A percentile compares a stretch with the other conserved stretches of the same genome.
These are phyloP conservation scores for Chascanopsetta lugubris DNA, from an alignment of 2,113 vertebrate species.

Conservation along the genomic window DNA sequence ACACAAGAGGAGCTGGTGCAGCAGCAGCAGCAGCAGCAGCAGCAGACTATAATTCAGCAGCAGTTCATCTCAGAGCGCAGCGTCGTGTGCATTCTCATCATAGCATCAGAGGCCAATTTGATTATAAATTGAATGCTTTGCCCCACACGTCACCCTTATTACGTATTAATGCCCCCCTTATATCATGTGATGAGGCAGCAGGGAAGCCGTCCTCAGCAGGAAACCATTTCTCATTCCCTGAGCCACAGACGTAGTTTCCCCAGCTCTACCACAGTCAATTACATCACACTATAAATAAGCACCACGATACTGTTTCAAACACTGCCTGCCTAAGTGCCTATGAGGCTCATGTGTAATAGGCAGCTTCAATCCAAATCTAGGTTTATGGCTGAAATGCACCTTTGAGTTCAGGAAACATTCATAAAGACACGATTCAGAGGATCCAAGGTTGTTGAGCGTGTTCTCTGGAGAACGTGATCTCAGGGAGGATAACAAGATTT, in stretches of 20 bases:
- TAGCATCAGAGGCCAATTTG: constrained; percentile 29
- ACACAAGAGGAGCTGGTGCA: constrained; percentile 13
- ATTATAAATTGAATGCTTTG: constrained; percentile 47
- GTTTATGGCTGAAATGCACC: constrained; percentile 10
- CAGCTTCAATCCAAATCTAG: constrained; percentile 3
- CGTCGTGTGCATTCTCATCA: constrained; percentile 49
- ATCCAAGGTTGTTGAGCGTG: neutral
- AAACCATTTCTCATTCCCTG: constrained; percentile 17
- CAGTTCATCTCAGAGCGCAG: constrained; percentile 27
- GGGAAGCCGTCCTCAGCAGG: neutral
- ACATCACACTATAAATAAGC: constrained; percentile 39
- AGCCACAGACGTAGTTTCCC: constrained; percentile 21
- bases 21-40: too few species aligned
- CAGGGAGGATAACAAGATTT: neutral
- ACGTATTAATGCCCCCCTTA: constrained; percentile 41
- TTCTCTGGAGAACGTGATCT: neutral
- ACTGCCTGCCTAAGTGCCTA: neutral
- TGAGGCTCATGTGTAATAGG: constrained; percentile 2
- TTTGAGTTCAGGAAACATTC: neutral
- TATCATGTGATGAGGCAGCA: constrained; percentile 1
- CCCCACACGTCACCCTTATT: neutral
- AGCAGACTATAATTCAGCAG: constrained; percentile 6
- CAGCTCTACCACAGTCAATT: constrained; percentile 16
- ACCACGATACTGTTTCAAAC: constrained; percentile 22
- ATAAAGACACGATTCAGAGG: neutral